A percentile compares a stretch with the other conserved stretches of the same genome.
Conservation (phyloP, 2,113 vertebrate genomes). For the Dromas ardeola region DNA sequence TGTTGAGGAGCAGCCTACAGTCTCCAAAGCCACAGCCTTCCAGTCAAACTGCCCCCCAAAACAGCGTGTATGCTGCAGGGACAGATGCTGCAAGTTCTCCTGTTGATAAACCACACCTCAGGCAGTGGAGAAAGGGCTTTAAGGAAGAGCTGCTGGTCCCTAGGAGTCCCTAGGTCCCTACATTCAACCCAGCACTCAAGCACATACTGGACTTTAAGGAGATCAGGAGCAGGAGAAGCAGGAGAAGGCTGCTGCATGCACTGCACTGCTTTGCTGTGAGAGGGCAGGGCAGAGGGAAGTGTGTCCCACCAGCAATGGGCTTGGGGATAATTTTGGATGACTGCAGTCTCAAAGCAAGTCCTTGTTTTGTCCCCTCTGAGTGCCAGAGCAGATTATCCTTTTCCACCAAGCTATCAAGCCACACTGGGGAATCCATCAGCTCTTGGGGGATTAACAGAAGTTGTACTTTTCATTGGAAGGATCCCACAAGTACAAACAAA, state of each 20-base stretch:
- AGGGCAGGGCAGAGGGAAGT: neutral
- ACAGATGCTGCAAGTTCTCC: neutral
- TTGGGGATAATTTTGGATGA: neutral
- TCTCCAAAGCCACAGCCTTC: neutral
- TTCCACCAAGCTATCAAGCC: neutral
- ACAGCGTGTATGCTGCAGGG: accelerated
- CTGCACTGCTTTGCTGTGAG: neutral
- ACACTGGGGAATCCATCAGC: neutral
- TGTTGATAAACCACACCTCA: accelerated
- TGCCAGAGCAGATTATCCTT: neutral
- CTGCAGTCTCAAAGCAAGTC: neutral
- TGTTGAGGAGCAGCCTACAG: neutral
- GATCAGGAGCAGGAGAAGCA: neutral
- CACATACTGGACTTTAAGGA: neutral
- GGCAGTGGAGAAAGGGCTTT: neutral
- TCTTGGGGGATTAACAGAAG: neutral
- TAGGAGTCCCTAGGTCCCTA: neutral
- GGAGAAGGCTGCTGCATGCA: neutral
- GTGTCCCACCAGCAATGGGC: neutral
- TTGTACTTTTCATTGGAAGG: neutral
- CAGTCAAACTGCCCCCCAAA: accelerated
- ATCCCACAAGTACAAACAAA: neutral
- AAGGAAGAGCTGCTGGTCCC: neutral
- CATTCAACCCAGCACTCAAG: neutral
- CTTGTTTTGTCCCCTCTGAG: neutral